These are phyloP conservation scores for Sebastes cheni DNA, from an alignment of 2,797 vertebrate species.

Conservation along the genomic window DNA sequence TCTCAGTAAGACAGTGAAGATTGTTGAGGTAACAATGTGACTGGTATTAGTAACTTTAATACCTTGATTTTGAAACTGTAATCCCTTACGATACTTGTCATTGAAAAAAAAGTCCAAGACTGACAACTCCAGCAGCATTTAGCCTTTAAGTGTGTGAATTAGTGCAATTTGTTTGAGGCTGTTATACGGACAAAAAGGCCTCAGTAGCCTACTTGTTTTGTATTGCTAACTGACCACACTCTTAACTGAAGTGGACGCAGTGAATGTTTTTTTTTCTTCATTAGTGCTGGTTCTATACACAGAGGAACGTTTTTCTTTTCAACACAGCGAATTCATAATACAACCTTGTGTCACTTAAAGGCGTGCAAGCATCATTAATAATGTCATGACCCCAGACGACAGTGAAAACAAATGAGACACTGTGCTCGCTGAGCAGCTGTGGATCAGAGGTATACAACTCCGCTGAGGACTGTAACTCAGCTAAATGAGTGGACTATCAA, in stretches of 20 bases:
- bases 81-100: not conserved
- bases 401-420: conserved; percentile 66
- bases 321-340: conserved; percentile 38
- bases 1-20: not conserved
- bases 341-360: conserved; percentile 47
- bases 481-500: conserved; percentile 62
- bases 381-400: conserved; percentile 60
- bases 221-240: not conserved
- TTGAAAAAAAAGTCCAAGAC: not conserved
- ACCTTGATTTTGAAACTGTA: not conserved
- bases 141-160: not conserved
- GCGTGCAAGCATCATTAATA: conserved; percentile 65
- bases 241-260: conserved; percentile 20
- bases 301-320: conserved; percentile 55
- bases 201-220: not conserved
- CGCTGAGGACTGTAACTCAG: conserved; percentile 60
- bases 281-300: conserved; percentile 18
- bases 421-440: conserved; percentile 59
- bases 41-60: not conserved
- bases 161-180: not conserved
- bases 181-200: not conserved
- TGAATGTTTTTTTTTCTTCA: conserved; percentile 9
- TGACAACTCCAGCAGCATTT: not conserved
- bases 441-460: conserved; percentile 51
- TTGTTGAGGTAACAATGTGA: not conserved